phyloP scores from a whole-genome alignment of 2,888 invertebrate species.

The Isotomurus palustris region DNA sequence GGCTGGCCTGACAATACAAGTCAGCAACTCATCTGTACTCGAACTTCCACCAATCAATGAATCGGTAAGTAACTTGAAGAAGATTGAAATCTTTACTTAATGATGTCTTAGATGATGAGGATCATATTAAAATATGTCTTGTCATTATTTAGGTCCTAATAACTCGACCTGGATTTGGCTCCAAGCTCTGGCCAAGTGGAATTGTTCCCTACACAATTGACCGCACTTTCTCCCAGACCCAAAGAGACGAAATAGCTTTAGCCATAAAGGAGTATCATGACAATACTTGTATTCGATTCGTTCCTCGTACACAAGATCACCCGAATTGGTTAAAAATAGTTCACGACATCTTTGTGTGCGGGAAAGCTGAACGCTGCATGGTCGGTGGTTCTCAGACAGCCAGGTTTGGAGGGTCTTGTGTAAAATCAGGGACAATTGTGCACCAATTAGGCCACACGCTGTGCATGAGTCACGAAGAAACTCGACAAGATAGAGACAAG shows the following conservation, averaged over 20 bases:
- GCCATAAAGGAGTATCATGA: neutral
- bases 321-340: neutral
- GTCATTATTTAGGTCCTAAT: no score
- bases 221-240: neutral
- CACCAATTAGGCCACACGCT: conserved; percentile 3
- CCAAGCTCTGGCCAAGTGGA: neutral
- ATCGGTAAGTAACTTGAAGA: no score
- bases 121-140: no score
- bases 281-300: neutral
- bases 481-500: neutral
- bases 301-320: neutral
- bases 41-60: no score
- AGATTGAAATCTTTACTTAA: no score
- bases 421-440: neutral
- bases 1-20: no score
- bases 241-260: neutral
- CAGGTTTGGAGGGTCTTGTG: neutral
- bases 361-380: neutral
- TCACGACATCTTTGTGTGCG: neutral
- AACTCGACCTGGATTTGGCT: neutral
- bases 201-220: neutral
- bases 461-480: neutral
- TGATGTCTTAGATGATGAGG: no score
- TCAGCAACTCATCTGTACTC: no score
- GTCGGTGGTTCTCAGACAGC: neutral